A percentile compares a stretch with the other conserved stretches of the same genome.
phyloP scores from a whole-genome alignment of 2,888 invertebrate species.

The Mechanitis mazaeus region DNA sequence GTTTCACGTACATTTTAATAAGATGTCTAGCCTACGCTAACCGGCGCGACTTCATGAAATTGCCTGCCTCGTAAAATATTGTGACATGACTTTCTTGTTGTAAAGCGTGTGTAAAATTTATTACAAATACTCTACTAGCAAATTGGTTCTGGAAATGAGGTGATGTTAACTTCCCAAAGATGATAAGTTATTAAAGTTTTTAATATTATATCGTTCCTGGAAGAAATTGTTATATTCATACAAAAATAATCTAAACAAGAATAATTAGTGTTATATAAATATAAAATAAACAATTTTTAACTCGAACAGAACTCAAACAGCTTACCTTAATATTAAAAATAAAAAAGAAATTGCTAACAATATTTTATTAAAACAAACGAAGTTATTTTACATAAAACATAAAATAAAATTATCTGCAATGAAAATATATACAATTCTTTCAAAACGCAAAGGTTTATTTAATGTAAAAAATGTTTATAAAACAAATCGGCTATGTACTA shows the following conservation, averaged over 20 bases:
- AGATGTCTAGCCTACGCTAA: slow-evolving; percentile 33
- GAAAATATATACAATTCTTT: too few relatives aligned
- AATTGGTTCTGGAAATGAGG: slow-evolving; percentile 11
- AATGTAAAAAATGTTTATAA: neutral
- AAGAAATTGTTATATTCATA: neutral
- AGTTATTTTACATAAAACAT: too few relatives aligned
- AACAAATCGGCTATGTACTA: slow-evolving; percentile 12
- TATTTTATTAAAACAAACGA: too few relatives aligned
- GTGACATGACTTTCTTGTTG: slow-evolving; percentile 25
- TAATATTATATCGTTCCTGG: neutral
- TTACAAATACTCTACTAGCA: slow-evolving; percentile 16
- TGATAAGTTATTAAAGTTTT: slow-evolving; percentile 1
- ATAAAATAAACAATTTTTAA: too few relatives aligned
- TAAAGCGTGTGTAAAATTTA: slow-evolving; percentile 27
- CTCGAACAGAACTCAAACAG: too few relatives aligned
- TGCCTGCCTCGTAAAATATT: slow-evolving; percentile 35
- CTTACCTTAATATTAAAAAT: too few relatives aligned
- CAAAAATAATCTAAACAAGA: too few relatives aligned
- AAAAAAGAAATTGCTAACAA: too few relatives aligned
- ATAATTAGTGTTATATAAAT: too few relatives aligned
- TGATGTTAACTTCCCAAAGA: slow-evolving; percentile 1
- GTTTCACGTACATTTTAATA: slow-evolving; percentile 31
- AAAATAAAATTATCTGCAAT: too few relatives aligned
- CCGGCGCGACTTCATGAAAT: slow-evolving; percentile 30
- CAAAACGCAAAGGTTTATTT: neutral